A percentile compares a stretch with the other conserved stretches of the same genome.
phyloP scores from a whole-genome alignment of 2,888 invertebrate genomes.

The Enoplolaimus lenunculus region DNA sequence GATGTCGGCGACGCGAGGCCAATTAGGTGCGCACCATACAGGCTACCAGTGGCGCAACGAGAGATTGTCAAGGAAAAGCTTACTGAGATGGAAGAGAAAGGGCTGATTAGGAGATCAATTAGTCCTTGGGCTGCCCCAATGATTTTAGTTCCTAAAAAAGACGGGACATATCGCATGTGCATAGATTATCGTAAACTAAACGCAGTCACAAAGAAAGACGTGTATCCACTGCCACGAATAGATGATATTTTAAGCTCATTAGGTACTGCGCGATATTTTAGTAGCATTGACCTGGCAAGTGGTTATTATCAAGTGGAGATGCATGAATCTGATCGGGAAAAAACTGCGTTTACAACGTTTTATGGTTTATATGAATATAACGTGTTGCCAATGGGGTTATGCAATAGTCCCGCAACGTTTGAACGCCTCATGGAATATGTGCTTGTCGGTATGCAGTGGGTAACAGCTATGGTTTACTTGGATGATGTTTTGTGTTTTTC shows the following conservation, averaged over 20 bases:
- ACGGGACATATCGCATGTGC: not conserved
- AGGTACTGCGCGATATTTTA: not conserved
- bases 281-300: slow-evolving; percentile 18
- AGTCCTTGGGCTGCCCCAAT: slow-evolving; percentile 6
- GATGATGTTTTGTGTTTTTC: not conserved
- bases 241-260: slow-evolving; percentile 7
- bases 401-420: not conserved
- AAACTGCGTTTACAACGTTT: slow-evolving; percentile 25
- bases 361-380: not conserved
- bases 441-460: not conserved
- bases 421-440: not conserved
- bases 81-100: not conserved
- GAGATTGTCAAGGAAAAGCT: not conserved
- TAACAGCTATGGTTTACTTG: not conserved
- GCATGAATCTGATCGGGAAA: slow-evolving; percentile 20
- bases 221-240: slow-evolving; percentile 17
- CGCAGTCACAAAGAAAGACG: not conserved
- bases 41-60: not conserved
- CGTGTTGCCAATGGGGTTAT: not conserved
- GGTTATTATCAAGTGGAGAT: slow-evolving; percentile 24
- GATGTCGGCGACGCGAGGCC: not conserved
- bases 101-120: not conserved
- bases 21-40: not conserved
- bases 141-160: slow-evolving; percentile 8
- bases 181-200: slow-evolving; percentile 13